A percentile compares a stretch with the other conserved stretches of the same genome.
Evolutionary conservation across 1,140 invertebrate genomes (phyloP).

Genomic region (Coptotermes formosanus): DNA sequence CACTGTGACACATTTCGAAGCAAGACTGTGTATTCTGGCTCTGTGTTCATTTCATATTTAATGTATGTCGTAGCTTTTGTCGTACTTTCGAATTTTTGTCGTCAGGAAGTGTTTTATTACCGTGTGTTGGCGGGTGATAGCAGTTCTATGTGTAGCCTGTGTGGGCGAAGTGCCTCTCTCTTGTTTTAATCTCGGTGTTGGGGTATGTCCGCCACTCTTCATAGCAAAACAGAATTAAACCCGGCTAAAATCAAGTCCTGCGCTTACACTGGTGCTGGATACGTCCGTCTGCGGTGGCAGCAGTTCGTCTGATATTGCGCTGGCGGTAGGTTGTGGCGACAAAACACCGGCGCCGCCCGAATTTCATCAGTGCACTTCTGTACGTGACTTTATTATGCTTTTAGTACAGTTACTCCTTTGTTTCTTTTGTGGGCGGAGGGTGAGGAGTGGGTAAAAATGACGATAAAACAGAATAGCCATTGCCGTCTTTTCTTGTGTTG

Average conservation of each 20-base stretch:
- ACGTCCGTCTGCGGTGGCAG: neutral
- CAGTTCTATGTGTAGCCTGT: neutral
- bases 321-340: neutral
- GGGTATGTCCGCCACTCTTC: neutral
- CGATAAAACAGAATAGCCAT: neutral
- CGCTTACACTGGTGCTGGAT: neutral
- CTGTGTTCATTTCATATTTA: no score
- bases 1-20: no score
- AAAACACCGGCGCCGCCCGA: neutral
- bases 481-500: neutral
- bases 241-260: neutral
- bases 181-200: slow-evolving; percentile 15
- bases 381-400: neutral
- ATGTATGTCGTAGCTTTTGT: no score
- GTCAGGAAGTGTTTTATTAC: neutral
- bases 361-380: neutral
- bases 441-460: neutral
- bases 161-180: neutral
- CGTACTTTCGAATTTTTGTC: neutral
- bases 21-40: no score
- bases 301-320: neutral
- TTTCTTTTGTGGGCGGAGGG: neutral
- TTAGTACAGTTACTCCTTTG: neutral
- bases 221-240: slow-evolving; percentile 7
- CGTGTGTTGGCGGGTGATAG: neutral